A percentile compares a stretch with the other conserved stretches of the same genome.
phyloP scores from a whole-genome alignment of 1,140 invertebrate species.

The Drosophila cardini region DNA sequence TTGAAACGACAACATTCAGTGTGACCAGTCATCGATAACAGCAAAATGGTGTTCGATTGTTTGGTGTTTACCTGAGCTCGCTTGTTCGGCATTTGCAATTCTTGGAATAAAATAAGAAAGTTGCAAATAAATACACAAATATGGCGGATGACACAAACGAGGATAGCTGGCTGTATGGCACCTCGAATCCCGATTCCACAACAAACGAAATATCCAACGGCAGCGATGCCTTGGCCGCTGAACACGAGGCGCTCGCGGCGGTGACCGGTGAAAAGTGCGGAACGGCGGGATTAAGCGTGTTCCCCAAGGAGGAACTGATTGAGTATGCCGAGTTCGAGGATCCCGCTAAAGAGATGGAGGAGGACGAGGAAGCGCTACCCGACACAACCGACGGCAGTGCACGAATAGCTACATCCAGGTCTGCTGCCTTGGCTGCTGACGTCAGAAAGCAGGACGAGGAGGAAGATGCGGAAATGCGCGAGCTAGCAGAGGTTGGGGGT shows the following conservation, averaged over 20 bases:
- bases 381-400: slow-evolving; percentile 65
- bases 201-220: slow-evolving; percentile 67
- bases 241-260: slow-evolving; percentile 83
- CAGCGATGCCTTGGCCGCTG: slow-evolving; percentile 55
- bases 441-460: slow-evolving; percentile 27
- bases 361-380: slow-evolving; percentile 77
- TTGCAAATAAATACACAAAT: slow-evolving; percentile 14
- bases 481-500: slow-evolving; percentile 34
- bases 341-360: slow-evolving; percentile 82
- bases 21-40: slow-evolving; percentile 14
- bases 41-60: slow-evolving; percentile 9
- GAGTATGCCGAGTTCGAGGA: slow-evolving; percentile 77
- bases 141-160: slow-evolving; percentile 89
- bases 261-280: slow-evolving; percentile 60
- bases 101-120: slow-evolving; percentile 21
- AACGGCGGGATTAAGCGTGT: slow-evolving; percentile 26
- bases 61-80: slow-evolving; percentile 45
- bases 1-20: slow-evolving; percentile 21
- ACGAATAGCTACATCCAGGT: slow-evolving; percentile 6
- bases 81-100: slow-evolving; percentile 26
- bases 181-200: slow-evolving; percentile 85
- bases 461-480: slow-evolving; percentile 57
- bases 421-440: slow-evolving; percentile 18
- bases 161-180: slow-evolving; percentile 91
- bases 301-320: slow-evolving; percentile 62